Evolutionary conservation across 2,113 vertebrate species (phyloP).

Genomic region (Urocynchramus pylzowi): DNA sequence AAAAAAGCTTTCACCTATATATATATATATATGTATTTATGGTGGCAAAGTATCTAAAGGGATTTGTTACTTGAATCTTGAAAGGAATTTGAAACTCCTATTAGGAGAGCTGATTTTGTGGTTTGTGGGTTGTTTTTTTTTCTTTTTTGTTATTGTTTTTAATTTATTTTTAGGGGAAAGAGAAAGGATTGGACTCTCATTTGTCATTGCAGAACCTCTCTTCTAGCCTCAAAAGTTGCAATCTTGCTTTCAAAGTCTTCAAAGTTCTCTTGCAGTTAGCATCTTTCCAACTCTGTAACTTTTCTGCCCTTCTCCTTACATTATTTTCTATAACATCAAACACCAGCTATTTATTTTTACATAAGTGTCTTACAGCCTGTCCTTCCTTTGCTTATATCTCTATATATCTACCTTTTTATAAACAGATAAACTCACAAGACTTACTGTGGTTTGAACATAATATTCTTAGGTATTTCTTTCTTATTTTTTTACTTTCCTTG

Average conservation of each 20-base stretch:
- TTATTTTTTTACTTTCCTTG: not conserved
- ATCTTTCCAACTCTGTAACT: not conserved
- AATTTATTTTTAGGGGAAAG: not conserved
- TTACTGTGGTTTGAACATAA: not conserved
- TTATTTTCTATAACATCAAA: not conserved
- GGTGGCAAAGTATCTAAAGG: not conserved
- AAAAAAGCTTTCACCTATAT: not conserved
- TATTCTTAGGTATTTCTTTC: not conserved
- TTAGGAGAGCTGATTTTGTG: not conserved
- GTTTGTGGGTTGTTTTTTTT: rapidly evolving
- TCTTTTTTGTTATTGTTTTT: not conserved
- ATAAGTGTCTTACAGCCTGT: not conserved
- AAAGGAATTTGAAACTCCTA: not conserved
- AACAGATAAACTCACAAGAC: not conserved
- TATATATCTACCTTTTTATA: not conserved
- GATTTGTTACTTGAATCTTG: not conserved
- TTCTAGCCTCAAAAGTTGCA: not conserved
- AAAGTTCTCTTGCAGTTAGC: not conserved
- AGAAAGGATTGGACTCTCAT: not conserved
- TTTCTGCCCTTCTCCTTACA: not conserved
- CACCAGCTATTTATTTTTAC: not conserved
- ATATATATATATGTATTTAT: not conserved
- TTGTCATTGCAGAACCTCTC: not conserved
- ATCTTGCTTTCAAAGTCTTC: not conserved
- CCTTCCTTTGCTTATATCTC: not conserved